Evolutionary conservation across 2,888 invertebrate species (phyloP).

Genomic region (Dryocosmus kuriphilus): DNA sequence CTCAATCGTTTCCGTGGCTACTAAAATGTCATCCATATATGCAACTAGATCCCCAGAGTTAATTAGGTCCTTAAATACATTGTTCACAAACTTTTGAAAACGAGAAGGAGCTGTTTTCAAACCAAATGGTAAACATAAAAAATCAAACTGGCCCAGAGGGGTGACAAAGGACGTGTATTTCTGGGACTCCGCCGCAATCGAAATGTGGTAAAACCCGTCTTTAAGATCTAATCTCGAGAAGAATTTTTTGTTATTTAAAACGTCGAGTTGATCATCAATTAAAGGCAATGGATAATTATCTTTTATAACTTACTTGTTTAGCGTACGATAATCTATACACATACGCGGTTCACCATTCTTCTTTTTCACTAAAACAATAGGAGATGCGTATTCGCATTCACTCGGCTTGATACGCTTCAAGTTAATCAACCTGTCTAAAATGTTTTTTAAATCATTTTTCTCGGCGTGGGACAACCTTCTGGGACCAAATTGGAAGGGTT

Average conservation of each 20-base stretch:
- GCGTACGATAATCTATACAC: slow-evolving; percentile 53
- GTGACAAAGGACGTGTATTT: slow-evolving; percentile 63
- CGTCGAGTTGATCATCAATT: slow-evolving; percentile 38
- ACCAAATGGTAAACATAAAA: slow-evolving; percentile 64
- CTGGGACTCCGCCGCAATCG: slow-evolving; percentile 55
- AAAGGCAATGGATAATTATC: slow-evolving; percentile 20
- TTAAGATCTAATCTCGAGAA: slow-evolving; percentile 65
- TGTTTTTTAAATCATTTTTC: not conserved
- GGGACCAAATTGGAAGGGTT: not conserved
- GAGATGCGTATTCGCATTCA: no score
- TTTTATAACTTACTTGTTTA: slow-evolving; percentile 38
- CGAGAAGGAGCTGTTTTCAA: slow-evolving; percentile 56
- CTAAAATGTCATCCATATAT: no score
- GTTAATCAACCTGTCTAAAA: no score
- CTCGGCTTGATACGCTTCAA: not conserved
- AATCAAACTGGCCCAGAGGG: slow-evolving; percentile 63
- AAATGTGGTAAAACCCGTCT: slow-evolving; percentile 67
- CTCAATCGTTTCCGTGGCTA: no score
- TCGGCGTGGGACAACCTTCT: not conserved
- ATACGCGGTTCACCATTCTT: slow-evolving; percentile 51
- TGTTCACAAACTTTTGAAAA: no score
- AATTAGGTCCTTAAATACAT: no score
- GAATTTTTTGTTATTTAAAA: slow-evolving; percentile 54
- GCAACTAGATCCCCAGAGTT: no score
- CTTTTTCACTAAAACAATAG: slow-evolving; percentile 42